Percentiles rank a stretch among this genome's conserved stretches.
phyloP scores from a whole-genome alignment of 2,888 invertebrate species.

The Calameuta pallipes region DNA sequence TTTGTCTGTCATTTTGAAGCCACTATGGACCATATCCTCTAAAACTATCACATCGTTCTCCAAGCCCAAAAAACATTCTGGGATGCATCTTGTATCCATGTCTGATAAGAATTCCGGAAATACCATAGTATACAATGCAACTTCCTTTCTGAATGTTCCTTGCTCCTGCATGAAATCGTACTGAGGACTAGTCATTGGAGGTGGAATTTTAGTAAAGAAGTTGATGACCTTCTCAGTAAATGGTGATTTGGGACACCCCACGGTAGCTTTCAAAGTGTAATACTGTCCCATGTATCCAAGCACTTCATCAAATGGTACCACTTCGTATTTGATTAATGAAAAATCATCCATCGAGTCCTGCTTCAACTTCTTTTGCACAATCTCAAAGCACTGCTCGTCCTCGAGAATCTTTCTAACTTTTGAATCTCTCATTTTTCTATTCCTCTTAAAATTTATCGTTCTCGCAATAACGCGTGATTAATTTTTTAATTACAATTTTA shows the following conservation, averaged over 20 bases:
- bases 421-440: slow-evolving; percentile 24
- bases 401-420: slow-evolving; percentile 37
- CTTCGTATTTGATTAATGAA: slow-evolving; percentile 46
- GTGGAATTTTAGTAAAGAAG: slow-evolving; percentile 54
- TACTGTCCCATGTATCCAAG: slow-evolving; percentile 57
- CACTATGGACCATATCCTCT: slow-evolving; percentile 73
- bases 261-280: slow-evolving; percentile 47
- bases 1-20: slow-evolving; percentile 75
- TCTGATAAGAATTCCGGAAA: slow-evolving; percentile 51
- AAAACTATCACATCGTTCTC: slow-evolving; percentile 59
- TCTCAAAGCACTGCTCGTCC: slow-evolving; percentile 49
- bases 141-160: slow-evolving; percentile 51
- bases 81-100: slow-evolving; percentile 37
- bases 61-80: slow-evolving; percentile 48
- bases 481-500: too few species aligned
- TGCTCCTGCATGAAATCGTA: slow-evolving; percentile 40
- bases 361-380: slow-evolving; percentile 47
- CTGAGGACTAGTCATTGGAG: slow-evolving; percentile 39
- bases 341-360: slow-evolving; percentile 48
- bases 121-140: slow-evolving; percentile 47
- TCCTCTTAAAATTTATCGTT: background rate
- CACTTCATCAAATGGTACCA: slow-evolving; percentile 43
- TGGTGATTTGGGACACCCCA: slow-evolving; percentile 33
- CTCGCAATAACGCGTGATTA: too few species aligned
- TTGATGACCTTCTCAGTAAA: slow-evolving; percentile 34